These are phyloP conservation scores for Serrognathus titanus DNA, from an alignment of 2,888 invertebrate species.

Conservation along the genomic window DNA sequence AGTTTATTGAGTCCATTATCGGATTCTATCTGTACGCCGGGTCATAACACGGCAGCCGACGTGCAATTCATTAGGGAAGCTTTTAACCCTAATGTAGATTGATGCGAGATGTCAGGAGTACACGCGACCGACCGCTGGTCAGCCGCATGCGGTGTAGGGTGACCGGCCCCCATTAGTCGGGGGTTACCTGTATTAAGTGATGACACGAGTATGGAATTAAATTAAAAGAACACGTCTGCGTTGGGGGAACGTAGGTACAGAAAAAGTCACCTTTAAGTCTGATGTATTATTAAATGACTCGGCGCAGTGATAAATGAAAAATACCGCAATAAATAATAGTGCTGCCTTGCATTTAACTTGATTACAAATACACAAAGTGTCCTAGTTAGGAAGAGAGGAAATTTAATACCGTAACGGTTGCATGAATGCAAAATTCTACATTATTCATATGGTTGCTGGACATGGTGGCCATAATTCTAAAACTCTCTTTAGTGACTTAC, in stretches of 20 bases:
- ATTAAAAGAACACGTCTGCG: slow-evolving; percentile 17
- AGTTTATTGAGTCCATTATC: slow-evolving; percentile 28
- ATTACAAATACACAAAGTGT: too few relatives aligned
- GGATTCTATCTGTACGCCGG: slow-evolving; percentile 20
- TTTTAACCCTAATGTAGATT: slow-evolving; percentile 51
- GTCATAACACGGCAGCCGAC: slow-evolving; percentile 27
- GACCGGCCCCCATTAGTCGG: slow-evolving; percentile 16
- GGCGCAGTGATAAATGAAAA: too few relatives aligned
- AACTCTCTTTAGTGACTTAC: too few relatives aligned
- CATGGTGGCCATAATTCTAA: too few relatives aligned
- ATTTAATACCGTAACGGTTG: too few relatives aligned
- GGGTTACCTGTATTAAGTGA: slow-evolving; percentile 27
- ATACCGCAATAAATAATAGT: too few relatives aligned
- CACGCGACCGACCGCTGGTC: slow-evolving; percentile 37
- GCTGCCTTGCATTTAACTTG: too few relatives aligned
- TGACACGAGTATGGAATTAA: slow-evolving; percentile 28
- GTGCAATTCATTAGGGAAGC: slow-evolving; percentile 49
- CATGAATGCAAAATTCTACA: too few relatives aligned
- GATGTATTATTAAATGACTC: too few relatives aligned
- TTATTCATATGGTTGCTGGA: too few relatives aligned
- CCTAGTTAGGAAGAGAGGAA: too few relatives aligned
- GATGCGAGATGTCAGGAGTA: slow-evolving; percentile 41
- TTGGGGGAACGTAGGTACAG: not conserved
- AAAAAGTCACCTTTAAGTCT: too few relatives aligned
- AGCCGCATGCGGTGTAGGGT: slow-evolving; percentile 18